Evolutionary conservation across 2,797 vertebrate genomes (phyloP).

Genomic region (Fistularia commersonii): DNA sequence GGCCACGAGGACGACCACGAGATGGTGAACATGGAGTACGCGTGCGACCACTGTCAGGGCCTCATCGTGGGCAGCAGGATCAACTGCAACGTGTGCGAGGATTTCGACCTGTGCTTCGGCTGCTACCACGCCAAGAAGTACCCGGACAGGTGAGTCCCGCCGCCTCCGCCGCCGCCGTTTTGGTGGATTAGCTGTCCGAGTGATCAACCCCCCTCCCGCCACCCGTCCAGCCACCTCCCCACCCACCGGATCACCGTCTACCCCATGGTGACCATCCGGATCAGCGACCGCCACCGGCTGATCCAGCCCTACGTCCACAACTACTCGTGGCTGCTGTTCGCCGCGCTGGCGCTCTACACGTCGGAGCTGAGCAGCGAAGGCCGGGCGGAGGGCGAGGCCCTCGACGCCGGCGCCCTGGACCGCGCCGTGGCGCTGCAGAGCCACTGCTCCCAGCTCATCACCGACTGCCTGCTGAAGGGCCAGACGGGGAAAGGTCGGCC

Average conservation of each 20-base stretch:
- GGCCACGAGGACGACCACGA: conserved; percentile 96
- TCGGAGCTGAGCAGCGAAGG: conserved; percentile 82
- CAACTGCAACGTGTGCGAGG: conserved; percentile 94
- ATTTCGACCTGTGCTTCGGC: conserved; percentile 97
- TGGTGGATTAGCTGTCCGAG: too few relatives aligned
- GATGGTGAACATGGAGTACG: conserved; percentile 98
- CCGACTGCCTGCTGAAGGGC: conserved; percentile 89
- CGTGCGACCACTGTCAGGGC: conserved; percentile 94
- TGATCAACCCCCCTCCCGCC: too few relatives aligned
- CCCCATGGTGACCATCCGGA: conserved; percentile 92
- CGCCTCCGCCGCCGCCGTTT: too few relatives aligned
- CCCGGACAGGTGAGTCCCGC: conserved; percentile 93
- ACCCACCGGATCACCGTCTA: conserved; percentile 92
- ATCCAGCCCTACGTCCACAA: conserved; percentile 98
- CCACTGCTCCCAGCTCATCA: conserved; percentile 87
- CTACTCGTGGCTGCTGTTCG: conserved; percentile 95
- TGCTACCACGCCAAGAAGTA: conserved; percentile 97
- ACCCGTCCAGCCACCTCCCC: conserved; percentile 95
- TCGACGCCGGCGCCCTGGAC: conserved; percentile 54
- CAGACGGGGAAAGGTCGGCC: conserved; percentile 87
- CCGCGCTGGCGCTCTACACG: conserved; percentile 88
- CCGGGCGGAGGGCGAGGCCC: conserved; percentile 74
- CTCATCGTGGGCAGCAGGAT: conserved; percentile 95
- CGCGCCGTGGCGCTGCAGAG: conserved; percentile 78
- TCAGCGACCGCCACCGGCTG: conserved; percentile 91